Base-by-base conservation (phyloP, 2,797 vertebrate species). In the Tangara arthus region DNA sequence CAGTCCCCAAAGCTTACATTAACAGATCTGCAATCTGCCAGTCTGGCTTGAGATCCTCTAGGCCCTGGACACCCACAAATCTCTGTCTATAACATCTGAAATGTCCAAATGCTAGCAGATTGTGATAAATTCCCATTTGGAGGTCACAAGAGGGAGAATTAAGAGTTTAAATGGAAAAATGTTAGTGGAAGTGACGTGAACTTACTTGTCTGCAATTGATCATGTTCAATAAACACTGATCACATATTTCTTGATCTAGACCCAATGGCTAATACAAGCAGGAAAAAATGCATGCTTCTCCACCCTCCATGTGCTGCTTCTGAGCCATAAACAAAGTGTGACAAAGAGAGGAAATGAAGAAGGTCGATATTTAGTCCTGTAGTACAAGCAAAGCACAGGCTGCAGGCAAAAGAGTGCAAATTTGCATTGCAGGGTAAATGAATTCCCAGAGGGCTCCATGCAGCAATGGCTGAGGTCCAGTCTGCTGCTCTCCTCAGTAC, bases 131-230 rank as follows among this genome's bases (percentile, higher is more conserved):
- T 46, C 37, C 39, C 35, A 59, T 72, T 86, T 44, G 69, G 65
- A 61, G 18, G 44, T 70, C 82, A 83, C 49, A 60, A 39, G 61
- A 88, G 42, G 32, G 41, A 93, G 69, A 93, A 93, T 41, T 66
- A 75, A 72, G 41, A 83, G 65, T 92, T 94, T 81, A 90, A 93
- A 91, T 59, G 61, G 78, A 72, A 95, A 87, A 96, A 81, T 15
- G 19, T 72, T 78, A 69, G 47, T 79, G 65, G 76, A 93, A 93
- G 53, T 68, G 63, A 81, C 0, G 0, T 32, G 53, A 93, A 86
- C 46, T 68, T 81, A 60, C 30, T 71, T 47, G 57, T 59, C 94
- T 94, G 84, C 65, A 91, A 61, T 30, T 89, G 81, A 81, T 94
- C 83, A 24, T 16, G 44, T 82, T 75, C 75, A 91, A 85, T 63